Conservation (phyloP, 1,140 invertebrate species). For the Lepidurus apus region DNA sequence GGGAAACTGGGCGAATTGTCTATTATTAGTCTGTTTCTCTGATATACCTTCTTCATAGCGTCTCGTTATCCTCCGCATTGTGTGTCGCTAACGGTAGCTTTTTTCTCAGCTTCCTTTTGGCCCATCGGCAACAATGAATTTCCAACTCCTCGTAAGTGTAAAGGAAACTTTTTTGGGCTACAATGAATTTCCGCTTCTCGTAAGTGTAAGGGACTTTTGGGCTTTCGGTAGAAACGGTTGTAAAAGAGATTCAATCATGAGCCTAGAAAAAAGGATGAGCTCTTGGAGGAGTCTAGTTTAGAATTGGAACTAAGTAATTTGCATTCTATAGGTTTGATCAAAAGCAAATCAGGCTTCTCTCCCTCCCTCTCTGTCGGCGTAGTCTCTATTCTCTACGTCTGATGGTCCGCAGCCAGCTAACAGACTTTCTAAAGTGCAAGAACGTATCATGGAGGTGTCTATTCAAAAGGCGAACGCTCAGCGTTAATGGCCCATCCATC, state of each 20-base stretch:
- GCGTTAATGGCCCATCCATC: conserved; percentile 20
- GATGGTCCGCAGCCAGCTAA: background rate
- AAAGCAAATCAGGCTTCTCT: background rate
- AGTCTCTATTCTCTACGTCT: background rate
- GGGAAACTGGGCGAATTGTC: background rate
- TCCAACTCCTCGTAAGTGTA: background rate
- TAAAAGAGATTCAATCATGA: conserved; percentile 13
- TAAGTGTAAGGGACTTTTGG: background rate
- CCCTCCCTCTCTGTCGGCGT: background rate
- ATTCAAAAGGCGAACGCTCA: conserved; percentile 4
- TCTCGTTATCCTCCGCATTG: conserved; percentile 18
- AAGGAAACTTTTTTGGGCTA: background rate
- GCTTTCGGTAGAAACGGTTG: background rate
- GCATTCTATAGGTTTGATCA: conserved; percentile 15
- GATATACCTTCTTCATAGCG: background rate
- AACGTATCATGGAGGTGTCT: background rate
- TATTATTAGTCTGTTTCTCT: conserved; percentile 12
- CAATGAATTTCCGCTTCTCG: background rate
- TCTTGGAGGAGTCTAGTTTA: background rate
- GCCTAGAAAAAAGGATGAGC: background rate
- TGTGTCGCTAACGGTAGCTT: background rate
- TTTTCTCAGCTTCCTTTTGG: background rate
- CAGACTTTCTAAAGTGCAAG: conserved; percentile 10
- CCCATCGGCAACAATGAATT: background rate
- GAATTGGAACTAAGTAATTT: conserved; percentile 4